Conservation (phyloP, 2,113 vertebrate species). For the Gobiocypris rarus region DNA sequence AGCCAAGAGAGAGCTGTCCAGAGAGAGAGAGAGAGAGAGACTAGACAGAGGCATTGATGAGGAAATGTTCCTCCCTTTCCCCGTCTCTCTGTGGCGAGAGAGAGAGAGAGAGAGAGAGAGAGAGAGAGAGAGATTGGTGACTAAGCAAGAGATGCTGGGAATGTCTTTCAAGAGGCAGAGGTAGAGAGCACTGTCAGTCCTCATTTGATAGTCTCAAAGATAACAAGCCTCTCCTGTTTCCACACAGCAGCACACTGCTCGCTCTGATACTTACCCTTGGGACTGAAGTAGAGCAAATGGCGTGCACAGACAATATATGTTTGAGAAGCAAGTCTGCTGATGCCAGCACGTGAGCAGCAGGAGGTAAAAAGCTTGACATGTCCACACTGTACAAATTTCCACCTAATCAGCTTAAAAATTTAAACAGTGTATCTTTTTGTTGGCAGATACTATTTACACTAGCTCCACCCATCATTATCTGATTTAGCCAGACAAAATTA, state of each 20-base stretch:
- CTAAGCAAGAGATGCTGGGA: too few species aligned
- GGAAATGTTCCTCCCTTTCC: constrained; percentile 14
- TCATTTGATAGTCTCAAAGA: constrained; percentile 45
- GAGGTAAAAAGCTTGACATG: constrained; percentile 3
- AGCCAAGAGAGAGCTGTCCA: constrained; percentile 24
- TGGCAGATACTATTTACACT: too few species aligned
- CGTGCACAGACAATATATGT: neutral
- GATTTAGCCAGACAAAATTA: too few species aligned
- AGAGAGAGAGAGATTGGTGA: too few species aligned
- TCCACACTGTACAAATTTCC: neutral
- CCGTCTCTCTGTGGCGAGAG: constrained; percentile 24
- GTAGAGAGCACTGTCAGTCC: constrained; percentile 39
- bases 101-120: too few species aligned
- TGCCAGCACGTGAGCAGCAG: neutral
- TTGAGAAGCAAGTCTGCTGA: constrained; percentile 10
- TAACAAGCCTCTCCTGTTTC: constrained; percentile 44
- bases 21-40: too few species aligned
- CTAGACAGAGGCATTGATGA: constrained; percentile 44
- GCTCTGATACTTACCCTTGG: constrained; percentile 13
- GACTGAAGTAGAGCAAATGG: neutral
- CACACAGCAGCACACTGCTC: constrained; percentile 23
- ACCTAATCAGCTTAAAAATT: neutral
- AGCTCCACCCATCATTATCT: too few species aligned
- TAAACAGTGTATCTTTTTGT: too few species aligned
- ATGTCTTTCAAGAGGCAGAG: constrained; percentile 38